Evolutionary conservation across 2,888 invertebrate genomes (phyloP), one percentile per base, ranked within the genome.

Genomic region (Calliphora vomitoria): DNA sequence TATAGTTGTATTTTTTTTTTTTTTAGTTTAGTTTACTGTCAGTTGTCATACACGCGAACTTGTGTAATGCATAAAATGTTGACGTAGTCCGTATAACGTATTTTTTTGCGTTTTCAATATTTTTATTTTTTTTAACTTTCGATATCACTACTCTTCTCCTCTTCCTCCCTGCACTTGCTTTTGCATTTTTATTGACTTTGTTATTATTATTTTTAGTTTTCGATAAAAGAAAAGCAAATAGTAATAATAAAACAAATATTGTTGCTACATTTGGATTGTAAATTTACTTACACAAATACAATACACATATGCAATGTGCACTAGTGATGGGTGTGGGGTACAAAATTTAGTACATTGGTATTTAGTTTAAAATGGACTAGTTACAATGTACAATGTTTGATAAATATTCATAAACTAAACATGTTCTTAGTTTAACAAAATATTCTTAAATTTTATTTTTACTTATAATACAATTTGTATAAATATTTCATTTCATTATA

Each of bases 1-100:
- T 10, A 41, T 64, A 20, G 8, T 76, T 60, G 4, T 10, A 25
- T 4, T 38, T 47, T 18, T 74, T 35, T 10, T 81, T 47, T 0
- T 35, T 55, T 50, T 20, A 35, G 15, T 66, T 6, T 66, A 76
- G 15, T 66, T 6, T 66, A 76, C 82, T 82, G 68, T 79, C 74
- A 86, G 13, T 74, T 79, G 82, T 68, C 53, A 82, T 44, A 69
- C 82, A 74, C 18, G 69, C 62, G 31, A 69, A 72, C 86, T 62
- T 79, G 79, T 80, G 41, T 71, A 83, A 86, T 60, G 10, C 50
- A 58, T 64, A 71, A 20, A 20, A 50, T 44, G 75, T 80, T 86
- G 86, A 80, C 75, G 80, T 83, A 80, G 86, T 86, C 74, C 83
- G 47, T 20, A 66, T 38, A 72, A 72, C 47, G 62, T 55, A 35